Percentiles rank a stretch among this genome's conserved stretches.
Evolutionary conservation across 2,888 invertebrate genomes (phyloP).

Genomic region (Dusona sp.): DNA sequence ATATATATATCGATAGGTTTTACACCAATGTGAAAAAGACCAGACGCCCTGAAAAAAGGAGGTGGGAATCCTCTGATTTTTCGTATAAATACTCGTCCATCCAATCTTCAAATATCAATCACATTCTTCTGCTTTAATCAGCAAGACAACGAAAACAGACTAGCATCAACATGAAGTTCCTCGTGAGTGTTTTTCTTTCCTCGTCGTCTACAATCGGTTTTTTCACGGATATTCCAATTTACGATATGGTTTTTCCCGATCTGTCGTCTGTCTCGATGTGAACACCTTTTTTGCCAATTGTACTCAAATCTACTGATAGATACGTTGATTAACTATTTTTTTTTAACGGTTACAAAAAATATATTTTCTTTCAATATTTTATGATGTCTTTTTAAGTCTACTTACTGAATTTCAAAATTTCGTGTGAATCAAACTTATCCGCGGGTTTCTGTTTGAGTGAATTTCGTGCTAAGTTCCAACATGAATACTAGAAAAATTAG

Average conservation of each 20-base stretch:
- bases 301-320: not conserved
- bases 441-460: not conserved
- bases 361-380: not conserved
- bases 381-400: no score
- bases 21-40: constrained; percentile 7
- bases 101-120: constrained; percentile 72
- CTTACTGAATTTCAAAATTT: not conserved
- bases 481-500: not conserved
- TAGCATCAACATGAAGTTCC: constrained; percentile 79
- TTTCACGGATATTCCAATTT: not conserved
- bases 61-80: constrained; percentile 74
- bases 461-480: not conserved
- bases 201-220: not conserved
- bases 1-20: not conserved
- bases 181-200: constrained; percentile 77
- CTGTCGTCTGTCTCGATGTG: not conserved
- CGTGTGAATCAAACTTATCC: not conserved
- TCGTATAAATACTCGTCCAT: constrained; percentile 79
- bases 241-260: not conserved
- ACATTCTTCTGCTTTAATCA: constrained; percentile 72
- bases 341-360: no score
- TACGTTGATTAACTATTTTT: not conserved
- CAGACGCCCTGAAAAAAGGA: constrained; percentile 54
- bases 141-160: constrained; percentile 41
- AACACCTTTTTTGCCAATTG: not conserved